Base-by-base conservation (phyloP, 2,113 vertebrate genomes). In the Connochaetes taurinus region DNA sequence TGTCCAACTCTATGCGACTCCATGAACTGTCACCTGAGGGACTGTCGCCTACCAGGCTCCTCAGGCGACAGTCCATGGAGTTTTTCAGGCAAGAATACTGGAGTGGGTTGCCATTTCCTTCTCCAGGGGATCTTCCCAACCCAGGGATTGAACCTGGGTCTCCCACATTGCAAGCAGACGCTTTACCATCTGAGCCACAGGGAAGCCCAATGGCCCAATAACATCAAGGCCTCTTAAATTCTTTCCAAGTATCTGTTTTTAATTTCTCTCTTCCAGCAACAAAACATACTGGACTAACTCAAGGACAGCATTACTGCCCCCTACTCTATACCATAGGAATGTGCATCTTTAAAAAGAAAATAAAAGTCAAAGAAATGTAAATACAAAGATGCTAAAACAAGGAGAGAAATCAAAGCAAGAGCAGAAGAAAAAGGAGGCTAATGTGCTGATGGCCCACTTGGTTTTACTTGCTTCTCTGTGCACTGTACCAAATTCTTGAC, bases 231-330 rank as follows among this genome's bases (percentile, higher is more conserved):
- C 88, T 90, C 53, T 94, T 47, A 94, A 87, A 78, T 16, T 60
- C 91, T 82, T 82, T 86, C 86, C 80, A 76, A 95, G 40, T 15
- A 82, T 89, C 43, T 40, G 36, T 81, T 62, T 87, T 85, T 71
- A 86, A 83, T 76, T 92, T 92, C 45, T 92, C 64, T 90, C 23
- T 90, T 95, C 89, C 14, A 95, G 55, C 40, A 93, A n/a, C 50
- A 62, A 5, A 53, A 33, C 67, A 94, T 87, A 91, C 14, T 71
- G 80, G 43, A 55, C 36, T 90, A 91, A 88, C 76, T 88, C 45
- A 91, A 97, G 82, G 17, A 80, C 25, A 50, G 25, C 33, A 64
- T 29, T 12, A 14, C 25, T 16, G 3, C 43, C 29, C 53, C 10
- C 87, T 11, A 62, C 50, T 15, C 14, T n/a, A 86, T 57, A 31